These are phyloP conservation scores for Athene noctua DNA, from an alignment of 2,113 vertebrate genomes.

Conservation along the genomic window DNA sequence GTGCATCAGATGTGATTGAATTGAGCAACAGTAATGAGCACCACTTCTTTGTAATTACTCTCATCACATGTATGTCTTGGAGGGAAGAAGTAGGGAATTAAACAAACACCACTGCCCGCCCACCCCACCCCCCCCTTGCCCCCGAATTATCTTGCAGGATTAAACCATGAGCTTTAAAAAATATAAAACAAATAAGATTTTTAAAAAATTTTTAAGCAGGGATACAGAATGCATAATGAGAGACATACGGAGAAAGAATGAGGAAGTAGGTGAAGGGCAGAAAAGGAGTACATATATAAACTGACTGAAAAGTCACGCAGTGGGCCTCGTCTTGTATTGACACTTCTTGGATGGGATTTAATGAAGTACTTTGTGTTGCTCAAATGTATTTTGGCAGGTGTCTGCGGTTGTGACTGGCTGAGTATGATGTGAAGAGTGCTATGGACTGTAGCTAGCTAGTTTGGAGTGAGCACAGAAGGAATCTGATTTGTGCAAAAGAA, in stretches of 20 bases:
- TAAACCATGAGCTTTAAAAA: background rate
- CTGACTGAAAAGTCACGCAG: background rate
- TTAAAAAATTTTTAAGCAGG: background rate
- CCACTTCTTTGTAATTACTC: background rate
- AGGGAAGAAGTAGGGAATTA: background rate
- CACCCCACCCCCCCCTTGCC: background rate
- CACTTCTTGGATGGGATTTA: background rate
- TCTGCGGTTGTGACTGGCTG: background rate
- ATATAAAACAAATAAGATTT: too few relatives aligned
- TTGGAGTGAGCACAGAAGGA: background rate
- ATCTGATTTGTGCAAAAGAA: background rate
- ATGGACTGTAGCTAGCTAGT: background rate
- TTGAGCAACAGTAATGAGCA: background rate
- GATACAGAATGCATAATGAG: background rate
- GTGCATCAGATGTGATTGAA: background rate
- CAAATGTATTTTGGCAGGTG: background rate
- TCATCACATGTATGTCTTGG: background rate
- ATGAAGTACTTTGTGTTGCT: background rate
- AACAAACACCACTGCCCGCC: rapidly evolving
- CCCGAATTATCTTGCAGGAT: background rate
- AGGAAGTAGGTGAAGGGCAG: background rate
- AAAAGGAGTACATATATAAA: background rate
- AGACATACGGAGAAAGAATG: background rate
- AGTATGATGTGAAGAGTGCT: background rate
- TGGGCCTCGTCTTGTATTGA: background rate